Percentiles rank a stretch among this genome's conserved stretches.
phyloP scores from a whole-genome alignment of 2,113 vertebrate genomes.

The Eretmochelys imbricata region DNA sequence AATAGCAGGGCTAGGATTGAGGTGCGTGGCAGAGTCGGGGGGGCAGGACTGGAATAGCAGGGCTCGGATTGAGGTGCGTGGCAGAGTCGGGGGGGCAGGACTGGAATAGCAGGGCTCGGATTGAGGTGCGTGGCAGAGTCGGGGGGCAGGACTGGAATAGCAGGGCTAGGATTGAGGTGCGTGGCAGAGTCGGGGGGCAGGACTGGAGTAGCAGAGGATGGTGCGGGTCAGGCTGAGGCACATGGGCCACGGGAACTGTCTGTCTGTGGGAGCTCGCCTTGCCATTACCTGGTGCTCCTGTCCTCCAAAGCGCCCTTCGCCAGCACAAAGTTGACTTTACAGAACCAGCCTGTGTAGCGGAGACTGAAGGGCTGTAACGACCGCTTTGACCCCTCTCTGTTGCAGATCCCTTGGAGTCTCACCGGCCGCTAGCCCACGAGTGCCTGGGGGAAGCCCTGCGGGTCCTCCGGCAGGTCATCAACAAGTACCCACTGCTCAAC shows the following conservation, averaged over 20 bases:
- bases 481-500: constrained; percentile 93
- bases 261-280: neutral
- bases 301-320: neutral
- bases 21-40: too few relatives aligned
- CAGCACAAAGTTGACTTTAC: neutral
- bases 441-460: constrained; percentile 91
- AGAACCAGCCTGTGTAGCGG: neutral
- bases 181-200: too few relatives aligned
- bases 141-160: neutral
- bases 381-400: neutral
- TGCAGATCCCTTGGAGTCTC: constrained; percentile 86
- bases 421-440: constrained; percentile 89
- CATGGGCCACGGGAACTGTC: too few relatives aligned
- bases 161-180: too few relatives aligned
- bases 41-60: neutral
- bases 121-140: too few relatives aligned
- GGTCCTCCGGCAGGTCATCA: constrained; percentile 91
- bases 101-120: neutral
- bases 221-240: too few relatives aligned
- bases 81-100: too few relatives aligned
- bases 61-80: too few relatives aligned
- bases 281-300: neutral
- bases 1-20: neutral
- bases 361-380: neutral
- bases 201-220: neutral